Percentiles rank a stretch among this genome's conserved stretches.
These are phyloP conservation scores for Tubulanus polymorphus DNA, from an alignment of 2,888 invertebrate species.

Conservation along the genomic window DNA sequence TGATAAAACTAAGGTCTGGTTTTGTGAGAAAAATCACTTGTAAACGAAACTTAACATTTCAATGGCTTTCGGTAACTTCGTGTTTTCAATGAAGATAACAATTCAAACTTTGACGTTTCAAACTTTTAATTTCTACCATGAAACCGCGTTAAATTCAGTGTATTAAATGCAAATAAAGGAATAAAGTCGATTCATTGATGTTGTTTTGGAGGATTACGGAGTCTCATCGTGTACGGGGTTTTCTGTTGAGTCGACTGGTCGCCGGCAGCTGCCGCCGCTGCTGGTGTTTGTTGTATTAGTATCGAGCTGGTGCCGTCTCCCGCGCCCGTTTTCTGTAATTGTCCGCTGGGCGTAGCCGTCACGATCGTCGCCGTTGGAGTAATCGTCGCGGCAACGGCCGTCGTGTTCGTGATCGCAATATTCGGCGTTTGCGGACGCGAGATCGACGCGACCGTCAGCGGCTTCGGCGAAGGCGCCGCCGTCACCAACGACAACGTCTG, in stretches of 20 bases:
- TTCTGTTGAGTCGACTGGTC: conserved; percentile 19
- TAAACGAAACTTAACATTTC: too few relatives aligned
- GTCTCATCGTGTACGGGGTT: conserved; percentile 40
- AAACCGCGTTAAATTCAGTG: too few relatives aligned
- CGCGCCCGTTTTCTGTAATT: neutral
- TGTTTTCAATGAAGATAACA: too few relatives aligned
- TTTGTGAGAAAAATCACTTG: too few relatives aligned
- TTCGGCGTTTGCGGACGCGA: neutral
- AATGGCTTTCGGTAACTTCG: too few relatives aligned
- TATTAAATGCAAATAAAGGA: too few relatives aligned
- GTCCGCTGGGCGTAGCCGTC: neutral
- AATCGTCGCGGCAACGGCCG: neutral
- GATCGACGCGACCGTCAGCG: neutral
- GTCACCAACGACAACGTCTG: too few relatives aligned
- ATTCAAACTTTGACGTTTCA: too few relatives aligned
- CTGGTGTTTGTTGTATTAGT: neutral
- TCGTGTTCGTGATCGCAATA: too few relatives aligned
- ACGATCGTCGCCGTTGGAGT: neutral
- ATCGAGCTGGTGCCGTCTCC: neutral
- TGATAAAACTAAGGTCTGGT: too few relatives aligned
- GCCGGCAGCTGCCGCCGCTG: neutral
- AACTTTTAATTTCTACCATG: too few relatives aligned
- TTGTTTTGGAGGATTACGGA: conserved; percentile 37
- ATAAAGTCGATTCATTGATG: too few relatives aligned
- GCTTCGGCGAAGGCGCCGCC: neutral